Base-by-base conservation (phyloP, 2,797 vertebrate genomes). In the Amphiprion clarkii region DNA sequence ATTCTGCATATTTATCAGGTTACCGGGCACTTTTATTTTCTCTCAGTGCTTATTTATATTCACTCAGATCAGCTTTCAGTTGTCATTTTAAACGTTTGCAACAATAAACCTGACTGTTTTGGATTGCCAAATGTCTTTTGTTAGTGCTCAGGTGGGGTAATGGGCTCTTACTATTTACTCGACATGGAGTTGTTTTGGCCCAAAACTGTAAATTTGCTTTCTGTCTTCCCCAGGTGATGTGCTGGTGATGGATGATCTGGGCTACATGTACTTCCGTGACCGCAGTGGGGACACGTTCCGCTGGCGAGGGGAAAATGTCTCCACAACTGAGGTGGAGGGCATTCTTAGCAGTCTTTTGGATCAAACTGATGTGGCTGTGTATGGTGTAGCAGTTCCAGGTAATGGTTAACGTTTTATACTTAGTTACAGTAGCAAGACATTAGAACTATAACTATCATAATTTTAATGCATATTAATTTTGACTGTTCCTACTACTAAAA, bases 251-350 rank as follows among this genome's bases (percentile, higher is more conserved):
- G 97, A 98, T 1, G 97, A 97, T 0, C 87, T 98, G 19, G 97
- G 97, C 42, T 98, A 98, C 90, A 97, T 98, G 97, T 98, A 97
- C 81, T 98, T 98, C 86, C 93, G 89, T 11, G 97, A 98, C 72
- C 96, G 97, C 0, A 93, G 96, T 0, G 97, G 97, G 3, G 97
- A 98, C 90, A 98, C 97, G 0, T 98, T 97, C 85, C 96, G 97
- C 39, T 98, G 97, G 97, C 94, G 95, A 12, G 97, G 97, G 25
- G 97, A 98, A 90, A 98, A 98, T 0, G 96, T 98, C 46, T 97
- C 97, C 4, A 97, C 96, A 63, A 97, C 96, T 0, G 97, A 98
- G 84, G 96, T 98, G 83, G 97, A 98, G 76, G 96, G 95, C 0
- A 95, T 92, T 0, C 89, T 98, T 78, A 98, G 97, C 74, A 92